Evolutionary conservation across 2,888 invertebrate species (phyloP).

Genomic region (Xestoiulus laeticollis): DNA sequence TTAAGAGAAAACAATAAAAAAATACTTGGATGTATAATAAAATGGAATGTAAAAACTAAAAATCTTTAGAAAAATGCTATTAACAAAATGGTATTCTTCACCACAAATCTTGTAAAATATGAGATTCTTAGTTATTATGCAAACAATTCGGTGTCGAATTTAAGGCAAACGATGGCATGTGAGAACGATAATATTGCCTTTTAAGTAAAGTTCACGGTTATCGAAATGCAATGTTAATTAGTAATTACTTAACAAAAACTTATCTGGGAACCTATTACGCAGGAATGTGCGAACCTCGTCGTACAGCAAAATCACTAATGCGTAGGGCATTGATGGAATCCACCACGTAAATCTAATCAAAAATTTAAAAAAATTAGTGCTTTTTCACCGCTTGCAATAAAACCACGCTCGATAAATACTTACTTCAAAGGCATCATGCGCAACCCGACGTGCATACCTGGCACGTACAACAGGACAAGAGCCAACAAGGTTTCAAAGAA

Average conservation of each 20-base stretch:
- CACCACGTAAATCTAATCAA: constrained; percentile 54
- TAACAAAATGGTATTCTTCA: background rate
- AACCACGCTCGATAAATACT: background rate
- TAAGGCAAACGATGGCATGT: background rate
- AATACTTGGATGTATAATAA: constrained; percentile 30
- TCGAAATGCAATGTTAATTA: background rate
- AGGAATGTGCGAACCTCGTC: constrained; percentile 52
- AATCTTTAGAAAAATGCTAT: background rate
- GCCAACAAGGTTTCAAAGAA: constrained; percentile 54
- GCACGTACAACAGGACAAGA: constrained; percentile 55
- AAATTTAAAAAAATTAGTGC: background rate
- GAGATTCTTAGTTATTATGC: constrained; percentile 25
- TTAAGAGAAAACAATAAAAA: background rate
- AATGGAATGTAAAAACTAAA: constrained; percentile 39
- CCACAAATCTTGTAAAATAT: background rate
- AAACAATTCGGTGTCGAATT: background rate
- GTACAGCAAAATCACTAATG: constrained; percentile 53
- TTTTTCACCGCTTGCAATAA: background rate
- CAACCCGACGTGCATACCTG: constrained; percentile 54
- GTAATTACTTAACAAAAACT: constrained; percentile 5
- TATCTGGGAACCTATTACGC: constrained; percentile 20
- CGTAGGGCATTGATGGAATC: constrained; percentile 53
- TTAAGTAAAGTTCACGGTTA: background rate
- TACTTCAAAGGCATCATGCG: constrained; percentile 54
- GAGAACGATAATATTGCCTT: constrained; percentile 3